phyloP scores from a whole-genome alignment of 2,797 vertebrate genomes.

The Takifugu rubripes region DNA sequence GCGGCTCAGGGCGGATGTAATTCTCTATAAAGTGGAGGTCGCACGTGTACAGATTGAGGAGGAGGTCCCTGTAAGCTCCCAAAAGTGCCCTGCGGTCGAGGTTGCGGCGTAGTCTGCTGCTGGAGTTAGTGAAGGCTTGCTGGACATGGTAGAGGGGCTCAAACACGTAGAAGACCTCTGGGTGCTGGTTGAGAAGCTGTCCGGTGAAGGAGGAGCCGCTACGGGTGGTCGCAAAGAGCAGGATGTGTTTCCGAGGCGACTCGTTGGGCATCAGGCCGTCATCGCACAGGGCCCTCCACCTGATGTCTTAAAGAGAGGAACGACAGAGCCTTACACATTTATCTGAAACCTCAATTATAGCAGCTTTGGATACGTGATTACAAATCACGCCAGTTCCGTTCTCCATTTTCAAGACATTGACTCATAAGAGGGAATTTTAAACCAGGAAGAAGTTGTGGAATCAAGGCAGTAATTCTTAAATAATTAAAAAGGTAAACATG shows the following conservation, averaged over 20 bases:
- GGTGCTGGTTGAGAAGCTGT: conserved; percentile 83
- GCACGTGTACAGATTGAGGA: conserved; percentile 79
- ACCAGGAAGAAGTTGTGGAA: conserved; percentile 32
- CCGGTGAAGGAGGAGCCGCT: conserved; percentile 84
- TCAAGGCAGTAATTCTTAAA: conserved; percentile 56
- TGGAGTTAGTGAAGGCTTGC: conserved; percentile 75
- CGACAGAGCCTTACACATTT: background rate
- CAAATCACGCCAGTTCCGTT: background rate
- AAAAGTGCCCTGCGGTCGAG: conserved; percentile 73
- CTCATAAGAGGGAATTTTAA: conserved; percentile 23
- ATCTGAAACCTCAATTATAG: background rate
- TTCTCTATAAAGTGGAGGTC: conserved; percentile 77
- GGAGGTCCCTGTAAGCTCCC: conserved; percentile 77
- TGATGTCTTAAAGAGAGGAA: conserved; percentile 59
- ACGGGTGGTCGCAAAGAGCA: conserved; percentile 80
- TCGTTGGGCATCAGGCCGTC: conserved; percentile 54
- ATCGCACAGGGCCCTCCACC: conserved; percentile 67
- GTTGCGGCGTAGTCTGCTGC: conserved; percentile 62
- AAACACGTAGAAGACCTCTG: conserved; percentile 79
- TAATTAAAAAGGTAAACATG: conserved; percentile 64
- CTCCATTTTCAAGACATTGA: conserved; percentile 19
- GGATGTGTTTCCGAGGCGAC: conserved; percentile 71
- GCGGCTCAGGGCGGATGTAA: conserved; percentile 76
- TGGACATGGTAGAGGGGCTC: conserved; percentile 83
- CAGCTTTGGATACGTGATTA: background rate